Conservation (phyloP, 2,888 invertebrate genomes). For the Cataglyphis albicans region DNA sequence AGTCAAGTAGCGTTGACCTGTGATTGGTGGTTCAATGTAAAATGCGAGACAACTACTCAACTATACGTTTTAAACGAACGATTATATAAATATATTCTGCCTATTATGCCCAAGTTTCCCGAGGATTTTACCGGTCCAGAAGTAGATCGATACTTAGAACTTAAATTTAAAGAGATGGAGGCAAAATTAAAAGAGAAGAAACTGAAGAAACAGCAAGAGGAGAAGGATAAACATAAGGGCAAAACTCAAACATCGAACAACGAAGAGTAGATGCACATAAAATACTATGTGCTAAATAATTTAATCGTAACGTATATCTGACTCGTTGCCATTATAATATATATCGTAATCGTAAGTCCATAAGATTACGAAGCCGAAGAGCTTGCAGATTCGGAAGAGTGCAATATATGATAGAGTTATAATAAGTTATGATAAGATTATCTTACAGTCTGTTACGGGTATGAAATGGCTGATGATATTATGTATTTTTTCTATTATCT, state of each 20-base stretch:
- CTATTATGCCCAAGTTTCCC: constrained; percentile 95
- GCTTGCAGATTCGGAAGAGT: constrained; percentile 60
- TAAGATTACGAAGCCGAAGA: background rate
- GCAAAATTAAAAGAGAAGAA: constrained; percentile 92
- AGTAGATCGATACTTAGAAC: constrained; percentile 94
- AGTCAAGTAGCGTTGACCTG: constrained; percentile 95
- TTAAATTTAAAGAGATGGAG: constrained; percentile 95
- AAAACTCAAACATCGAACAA: constrained; percentile 61
- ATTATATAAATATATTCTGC: constrained; percentile 95
- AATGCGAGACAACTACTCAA: constrained; percentile 93
- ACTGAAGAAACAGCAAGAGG: constrained; percentile 81
- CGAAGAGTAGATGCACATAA: constrained; percentile 45
- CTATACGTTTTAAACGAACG: constrained; percentile 95
- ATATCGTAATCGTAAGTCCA: constrained; percentile 47
- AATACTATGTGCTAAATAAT: constrained; percentile 15
- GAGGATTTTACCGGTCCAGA: constrained; percentile 96
- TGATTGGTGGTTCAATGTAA: constrained; percentile 97
- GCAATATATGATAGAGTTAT: constrained; percentile 65
- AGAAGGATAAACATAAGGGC: constrained; percentile 77
- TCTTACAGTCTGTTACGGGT: constrained; percentile 51
- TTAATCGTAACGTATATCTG: constrained; percentile 52
- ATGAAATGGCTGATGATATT: constrained; percentile 64
- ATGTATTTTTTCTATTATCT: constrained; percentile 72
- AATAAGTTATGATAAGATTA: constrained; percentile 36
- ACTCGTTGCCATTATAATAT: constrained; percentile 76